Evolutionary conservation across 2,888 invertebrate genomes (phyloP), one percentile per base, ranked within the genome.

Genomic region (Litoditis marina): DNA sequence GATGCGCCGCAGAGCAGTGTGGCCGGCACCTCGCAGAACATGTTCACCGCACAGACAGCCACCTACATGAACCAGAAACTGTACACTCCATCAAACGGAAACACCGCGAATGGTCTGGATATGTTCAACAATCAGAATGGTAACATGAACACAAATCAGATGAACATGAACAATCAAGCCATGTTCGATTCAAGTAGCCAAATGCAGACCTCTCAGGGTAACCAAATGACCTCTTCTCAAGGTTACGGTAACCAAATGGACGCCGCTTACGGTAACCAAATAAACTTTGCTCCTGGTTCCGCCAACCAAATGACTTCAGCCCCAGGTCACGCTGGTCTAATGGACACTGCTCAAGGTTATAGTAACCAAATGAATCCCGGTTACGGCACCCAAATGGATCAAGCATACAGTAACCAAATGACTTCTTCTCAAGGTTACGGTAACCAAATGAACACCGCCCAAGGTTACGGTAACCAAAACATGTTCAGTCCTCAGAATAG

Each of bases 11-110:
- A n/a, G n/a, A n/a, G n/a, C n/a, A n/a, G n/a, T n/a, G n/a, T n/a
- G n/a, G n/a, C n/a, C n/a, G n/a, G n/a, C n/a, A n/a, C n/a, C n/a
- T n/a, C n/a, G n/a, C n/a, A n/a, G n/a, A n/a, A n/a, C n/a, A n/a
- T n/a, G n/a, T n/a, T n/a, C n/a, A n/a, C n/a, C n/a, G n/a, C n/a
- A n/a, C n/a, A n/a, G n/a, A n/a, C 50, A 19, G n/a, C 13, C n/a
- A 47, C 25, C 4, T 50, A 50, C 22, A 7, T n/a, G 25, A 27
- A 50, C 50, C 50, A 50, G 28, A 16, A 16, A 5, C 6, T 50
- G 50, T 50, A 50, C 50, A 50, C 19, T 27, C 50, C 50, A 16
- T 50, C 50, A n/a, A n/a, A n/a, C n/a, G n/a, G n/a, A n/a, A n/a
- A n/a, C n/a, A n/a, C n/a, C n/a, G n/a, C n/a, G n/a, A n/a, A n/a